phyloP scores from a whole-genome alignment of 2,797 vertebrate genomes.

The Hoplostethus atlanticus region DNA sequence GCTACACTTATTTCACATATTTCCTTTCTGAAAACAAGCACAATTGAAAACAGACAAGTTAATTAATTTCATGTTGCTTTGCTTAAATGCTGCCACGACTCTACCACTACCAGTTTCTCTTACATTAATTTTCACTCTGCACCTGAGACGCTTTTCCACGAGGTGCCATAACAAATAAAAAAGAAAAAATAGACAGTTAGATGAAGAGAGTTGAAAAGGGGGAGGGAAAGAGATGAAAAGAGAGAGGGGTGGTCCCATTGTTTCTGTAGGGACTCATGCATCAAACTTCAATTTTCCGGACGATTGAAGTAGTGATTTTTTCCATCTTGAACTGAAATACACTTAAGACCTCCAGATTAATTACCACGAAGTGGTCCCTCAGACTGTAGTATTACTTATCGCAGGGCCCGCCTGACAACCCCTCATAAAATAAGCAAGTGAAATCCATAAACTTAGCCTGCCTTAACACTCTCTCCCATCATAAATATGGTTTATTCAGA shows the following conservation, averaged over 20 bases:
- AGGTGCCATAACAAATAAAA: constrained; percentile 57
- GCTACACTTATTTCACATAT: too few species aligned
- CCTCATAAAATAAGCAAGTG: constrained; percentile 99
- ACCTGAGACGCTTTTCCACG: constrained; percentile 65
- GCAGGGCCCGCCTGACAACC: constrained; percentile 91
- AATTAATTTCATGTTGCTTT: constrained; percentile 19
- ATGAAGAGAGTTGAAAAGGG: constrained; percentile 34
- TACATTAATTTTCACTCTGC: constrained; percentile 60
- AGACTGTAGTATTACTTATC: constrained; percentile 99
- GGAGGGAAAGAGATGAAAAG: constrained; percentile 63
- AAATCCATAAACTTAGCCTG: constrained; percentile 90
- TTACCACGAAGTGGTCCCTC: constrained; percentile 99
- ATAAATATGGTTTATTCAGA: constrained; percentile 75
- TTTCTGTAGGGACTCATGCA: constrained; percentile 99
- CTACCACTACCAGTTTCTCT: constrained; percentile 15
- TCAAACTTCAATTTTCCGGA: constrained; percentile 99
- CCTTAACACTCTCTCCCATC: constrained; percentile 79
- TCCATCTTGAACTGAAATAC: constrained; percentile 99
- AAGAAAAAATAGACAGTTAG: constrained; percentile 27
- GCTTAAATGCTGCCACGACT: constrained; percentile 35
- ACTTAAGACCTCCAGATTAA: constrained; percentile 99
- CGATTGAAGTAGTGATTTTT: constrained; percentile 99
- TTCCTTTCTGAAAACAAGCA: not conserved
- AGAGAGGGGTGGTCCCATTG: constrained; percentile 83
- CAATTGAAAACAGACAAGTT: constrained; percentile 26